Evolutionary conservation across 2,797 vertebrate species (phyloP).

Genomic region (Protonibea diacanthus): DNA sequence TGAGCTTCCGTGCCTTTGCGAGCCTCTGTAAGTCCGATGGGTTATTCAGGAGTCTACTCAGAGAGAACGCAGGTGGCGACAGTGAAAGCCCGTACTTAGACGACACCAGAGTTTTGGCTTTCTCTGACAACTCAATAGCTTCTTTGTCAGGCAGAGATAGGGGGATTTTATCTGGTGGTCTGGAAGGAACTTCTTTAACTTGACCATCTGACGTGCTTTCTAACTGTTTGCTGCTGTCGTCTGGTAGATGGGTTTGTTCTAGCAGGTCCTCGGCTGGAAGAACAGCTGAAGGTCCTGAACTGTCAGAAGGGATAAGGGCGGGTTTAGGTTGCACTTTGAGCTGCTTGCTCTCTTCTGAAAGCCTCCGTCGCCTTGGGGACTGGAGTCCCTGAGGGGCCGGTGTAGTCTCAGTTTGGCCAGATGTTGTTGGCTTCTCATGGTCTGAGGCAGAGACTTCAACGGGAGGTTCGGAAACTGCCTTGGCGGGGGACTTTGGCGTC

Average conservation of each 20-base stretch:
- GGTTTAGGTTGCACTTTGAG: conserved; percentile 72
- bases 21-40: conserved; percentile 90
- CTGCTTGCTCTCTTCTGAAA: conserved; percentile 66
- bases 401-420: conserved; percentile 44
- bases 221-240: conserved; percentile 17
- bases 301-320: background rate
- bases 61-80: conserved; percentile 42
- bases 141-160: conserved; percentile 66
- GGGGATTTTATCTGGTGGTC: conserved; percentile 55
- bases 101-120: conserved; percentile 74
- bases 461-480: conserved; percentile 58
- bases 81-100: conserved; percentile 36
- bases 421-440: conserved; percentile 58
- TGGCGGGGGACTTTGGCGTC: conserved; percentile 75
- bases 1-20: conserved; percentile 91
- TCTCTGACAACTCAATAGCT: conserved; percentile 71
- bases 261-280: background rate
- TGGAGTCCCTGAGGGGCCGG: conserved; percentile 63
- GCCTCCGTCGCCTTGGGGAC: conserved; percentile 65
- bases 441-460: conserved; percentile 40
- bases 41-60: conserved; percentile 81
- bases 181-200: conserved; percentile 57
- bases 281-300: conserved; percentile 3
- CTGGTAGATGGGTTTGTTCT: conserved; percentile 19
- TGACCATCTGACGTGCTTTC: conserved; percentile 33